Evolutionary conservation across 92 coral and sea anemone species (phyloP), one percentile per base, ranked within the genome.

Genomic region (Anthopleura xanthogrammica): DNA sequence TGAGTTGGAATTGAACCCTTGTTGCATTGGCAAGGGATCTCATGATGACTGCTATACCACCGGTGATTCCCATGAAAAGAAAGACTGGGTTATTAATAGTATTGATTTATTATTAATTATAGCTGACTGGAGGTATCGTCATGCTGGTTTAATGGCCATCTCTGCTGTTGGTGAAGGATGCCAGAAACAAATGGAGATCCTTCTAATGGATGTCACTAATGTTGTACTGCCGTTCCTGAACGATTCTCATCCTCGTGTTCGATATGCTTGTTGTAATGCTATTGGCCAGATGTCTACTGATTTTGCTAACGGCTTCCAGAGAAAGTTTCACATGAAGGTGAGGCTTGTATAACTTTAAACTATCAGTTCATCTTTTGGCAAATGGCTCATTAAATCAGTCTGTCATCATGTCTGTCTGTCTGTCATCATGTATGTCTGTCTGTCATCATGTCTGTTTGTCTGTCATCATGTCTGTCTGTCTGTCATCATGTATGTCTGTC

Each of bases 191-290:
- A 95, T 95, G 98, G 95, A 94, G 65, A 80, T 84, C 13, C 79
- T 94, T 79, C 85, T 95, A 5, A 83, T 82, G 0, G 94, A 93
- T 68, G 94, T 95, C 29, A 93, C 95, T 3, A 86, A 85, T 88
- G 85, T 92, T 39, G 95, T 95, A 60, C 82, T 95, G 79, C 98
- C 98, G 2, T 95, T 94, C 86, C 88, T 96, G 55, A 88, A 88
- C 9, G 99, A 96, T 80, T 70, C 83, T 22, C 98, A 95, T 78
- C 98, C 98, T 36, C 92, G 98, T 39, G 98, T 96, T 54, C 70
- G 99, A 57, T 96, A 96, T 87, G 99, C 99, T 23, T 98, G 98
- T 50, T 96, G 99, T 86, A 96, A 96, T 90, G 99, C 99, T 56
- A 84, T 96, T 2, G 99, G 99, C 0, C 99, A 96, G 89, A 87